phyloP scores from a whole-genome alignment of 2,113 vertebrate species.

The Apistogramma diplotaenia region DNA sequence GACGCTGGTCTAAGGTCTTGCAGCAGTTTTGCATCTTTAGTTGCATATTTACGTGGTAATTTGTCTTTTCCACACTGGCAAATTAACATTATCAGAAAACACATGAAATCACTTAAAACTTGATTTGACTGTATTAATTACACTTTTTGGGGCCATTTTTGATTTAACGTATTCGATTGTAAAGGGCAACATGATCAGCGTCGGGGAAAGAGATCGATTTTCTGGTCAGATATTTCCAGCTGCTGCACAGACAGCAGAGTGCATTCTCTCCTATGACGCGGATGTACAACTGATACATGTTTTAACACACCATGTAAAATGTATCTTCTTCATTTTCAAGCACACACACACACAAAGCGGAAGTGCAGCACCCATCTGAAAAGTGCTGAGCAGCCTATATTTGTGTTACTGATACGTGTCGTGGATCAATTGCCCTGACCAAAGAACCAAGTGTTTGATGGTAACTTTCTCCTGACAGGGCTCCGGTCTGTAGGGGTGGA shows the following conservation, averaged over 20 bases:
- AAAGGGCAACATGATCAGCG: not conserved
- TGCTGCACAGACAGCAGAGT: constrained; percentile 37
- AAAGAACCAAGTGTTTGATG: constrained; percentile 46
- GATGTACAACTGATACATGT: constrained; percentile 39
- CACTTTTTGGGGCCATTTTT: too few species aligned
- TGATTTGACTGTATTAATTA: too few species aligned
- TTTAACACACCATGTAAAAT: constrained; percentile 12
- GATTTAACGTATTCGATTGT: not conserved
- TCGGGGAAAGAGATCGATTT: constrained; percentile 34
- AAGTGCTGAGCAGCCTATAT: constrained; percentile 52
- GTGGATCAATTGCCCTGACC: constrained; percentile 49
- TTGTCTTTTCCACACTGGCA: not conserved
- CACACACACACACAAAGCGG: constrained; percentile 6
- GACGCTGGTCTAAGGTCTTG: not conserved
- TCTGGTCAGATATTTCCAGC: constrained; percentile 16
- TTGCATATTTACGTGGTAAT: not conserved
- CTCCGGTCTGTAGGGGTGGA: not conserved
- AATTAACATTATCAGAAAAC: not conserved
- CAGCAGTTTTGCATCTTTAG: not conserved
- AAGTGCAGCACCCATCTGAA: constrained; percentile 12
- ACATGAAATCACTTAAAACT: too few species aligned
- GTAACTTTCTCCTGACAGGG: constrained; percentile 51
- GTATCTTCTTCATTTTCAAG: constrained; percentile 35
- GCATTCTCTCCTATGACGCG: not conserved
- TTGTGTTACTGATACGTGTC: constrained; percentile 47